These are phyloP conservation scores for Carassius carassius DNA, from an alignment of 2,113 vertebrate genomes.

Conservation along the genomic window DNA sequence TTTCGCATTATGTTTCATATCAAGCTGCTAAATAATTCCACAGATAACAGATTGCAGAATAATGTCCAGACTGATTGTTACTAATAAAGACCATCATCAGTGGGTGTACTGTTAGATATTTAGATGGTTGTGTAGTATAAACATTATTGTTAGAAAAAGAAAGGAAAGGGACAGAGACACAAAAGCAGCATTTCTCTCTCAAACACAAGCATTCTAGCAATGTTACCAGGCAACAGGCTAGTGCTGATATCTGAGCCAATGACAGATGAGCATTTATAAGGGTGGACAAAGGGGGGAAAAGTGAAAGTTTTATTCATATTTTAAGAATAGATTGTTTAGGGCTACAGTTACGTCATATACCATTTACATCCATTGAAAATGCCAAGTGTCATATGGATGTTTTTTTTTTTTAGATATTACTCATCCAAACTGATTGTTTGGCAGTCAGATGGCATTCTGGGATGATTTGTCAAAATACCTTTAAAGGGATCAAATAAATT, in stretches of 20 bases:
- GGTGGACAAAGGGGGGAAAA: neutral
- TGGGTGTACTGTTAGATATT: slow-evolving; percentile 27
- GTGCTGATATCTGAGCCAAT: slow-evolving; percentile 56
- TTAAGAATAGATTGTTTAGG: neutral
- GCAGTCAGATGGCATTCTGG: too few species aligned
- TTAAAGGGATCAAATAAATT: too few species aligned
- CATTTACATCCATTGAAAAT: neutral
- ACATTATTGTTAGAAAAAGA: slow-evolving; percentile 37
- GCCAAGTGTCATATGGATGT: neutral
- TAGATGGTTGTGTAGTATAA: slow-evolving; percentile 45
- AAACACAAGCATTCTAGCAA: slow-evolving; percentile 56
- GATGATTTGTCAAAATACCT: neutral
- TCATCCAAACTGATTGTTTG: neutral
- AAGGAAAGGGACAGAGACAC: slow-evolving; percentile 42
- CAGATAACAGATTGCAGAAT: slow-evolving; percentile 11
- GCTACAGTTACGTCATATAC: neutral
- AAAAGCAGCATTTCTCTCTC: neutral
- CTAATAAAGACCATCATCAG: neutral
- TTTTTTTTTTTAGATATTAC: neutral
- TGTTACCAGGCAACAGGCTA: slow-evolving; percentile 78
- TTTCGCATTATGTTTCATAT: slow-evolving; percentile 9
- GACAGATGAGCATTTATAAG: slow-evolving; percentile 27
- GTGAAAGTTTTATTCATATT: neutral
- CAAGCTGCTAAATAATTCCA: slow-evolving; percentile 24
- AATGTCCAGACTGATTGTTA: neutral